Evolutionary conservation across 2,797 vertebrate species (phyloP).

Genomic region (Bradypus variegatus): DNA sequence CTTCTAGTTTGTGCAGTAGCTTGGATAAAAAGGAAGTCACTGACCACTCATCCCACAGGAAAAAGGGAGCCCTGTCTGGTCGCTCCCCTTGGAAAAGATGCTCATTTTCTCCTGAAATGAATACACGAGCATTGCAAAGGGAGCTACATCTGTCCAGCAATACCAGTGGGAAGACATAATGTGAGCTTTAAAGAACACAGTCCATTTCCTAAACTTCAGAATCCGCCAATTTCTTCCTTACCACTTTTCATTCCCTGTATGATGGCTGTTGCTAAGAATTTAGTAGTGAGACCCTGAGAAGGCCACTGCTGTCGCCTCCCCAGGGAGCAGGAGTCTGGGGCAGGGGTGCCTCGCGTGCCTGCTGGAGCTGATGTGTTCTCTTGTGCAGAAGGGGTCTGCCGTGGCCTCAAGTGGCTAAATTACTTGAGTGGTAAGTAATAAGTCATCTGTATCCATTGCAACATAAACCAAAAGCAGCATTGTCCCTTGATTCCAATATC

Average conservation of each 20-base stretch:
- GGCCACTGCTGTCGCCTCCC: accelerated
- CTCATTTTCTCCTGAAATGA: neutral
- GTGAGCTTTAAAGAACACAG: accelerated
- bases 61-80: neutral
- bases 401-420: neutral
- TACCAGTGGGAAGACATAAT: accelerated
- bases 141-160: neutral
- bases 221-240: neutral
- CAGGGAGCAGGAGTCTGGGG: too few species aligned
- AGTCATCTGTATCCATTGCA: neutral
- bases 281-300: too few species aligned
- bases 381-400: neutral
- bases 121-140: neutral
- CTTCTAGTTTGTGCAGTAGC: neutral
- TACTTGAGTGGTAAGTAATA: neutral
- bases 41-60: neutral
- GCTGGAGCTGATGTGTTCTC: neutral
- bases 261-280: neutral
- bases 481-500: neutral
- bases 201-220: neutral
- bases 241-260: accelerated
- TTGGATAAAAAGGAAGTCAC: neutral
- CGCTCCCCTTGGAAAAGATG: neutral
- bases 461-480: too few species aligned
- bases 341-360: accelerated